Percentiles rank a stretch among this genome's conserved stretches.
Evolutionary conservation across 2,797 vertebrate species (phyloP).

Genomic region (Epinephelus awoara): DNA sequence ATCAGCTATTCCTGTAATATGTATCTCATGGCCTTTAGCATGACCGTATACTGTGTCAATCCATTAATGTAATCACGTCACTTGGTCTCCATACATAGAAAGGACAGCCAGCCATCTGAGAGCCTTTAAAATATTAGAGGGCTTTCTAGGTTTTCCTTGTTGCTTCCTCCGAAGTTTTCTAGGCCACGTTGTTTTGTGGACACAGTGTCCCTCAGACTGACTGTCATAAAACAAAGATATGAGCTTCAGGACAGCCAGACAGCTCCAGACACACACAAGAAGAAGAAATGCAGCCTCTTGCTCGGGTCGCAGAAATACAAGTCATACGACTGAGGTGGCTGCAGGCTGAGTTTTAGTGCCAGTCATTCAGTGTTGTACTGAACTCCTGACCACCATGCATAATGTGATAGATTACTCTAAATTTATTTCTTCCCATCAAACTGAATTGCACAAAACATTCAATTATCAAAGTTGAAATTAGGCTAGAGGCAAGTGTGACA

Average conservation of each 20-base stretch:
- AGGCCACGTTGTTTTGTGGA: slow-evolving; percentile 38
- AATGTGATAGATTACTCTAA: slow-evolving; percentile 19
- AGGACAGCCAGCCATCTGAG: background rate
- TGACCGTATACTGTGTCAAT: background rate
- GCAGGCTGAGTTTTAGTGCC: slow-evolving; percentile 37
- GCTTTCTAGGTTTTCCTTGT: slow-evolving; percentile 10
- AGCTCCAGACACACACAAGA: slow-evolving; percentile 28
- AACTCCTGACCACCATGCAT: slow-evolving; percentile 49
- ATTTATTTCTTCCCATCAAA: slow-evolving; percentile 10
- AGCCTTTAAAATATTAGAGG: slow-evolving; percentile 13
- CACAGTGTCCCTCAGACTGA: slow-evolving; percentile 25
- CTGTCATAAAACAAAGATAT: slow-evolving; percentile 60
- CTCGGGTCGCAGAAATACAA: slow-evolving; percentile 36
- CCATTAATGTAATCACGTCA: slow-evolving; percentile 18
- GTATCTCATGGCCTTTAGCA: slow-evolving; percentile 4
- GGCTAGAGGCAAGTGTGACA: slow-evolving; percentile 18
- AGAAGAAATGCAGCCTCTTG: slow-evolving; percentile 9
- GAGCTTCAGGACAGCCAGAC: slow-evolving; percentile 2
- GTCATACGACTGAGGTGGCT: slow-evolving; percentile 59
- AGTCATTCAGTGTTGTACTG: slow-evolving; percentile 18
- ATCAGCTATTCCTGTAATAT: slow-evolving; percentile 16
- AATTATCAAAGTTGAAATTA: slow-evolving; percentile 16
- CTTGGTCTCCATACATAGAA: slow-evolving; percentile 10
- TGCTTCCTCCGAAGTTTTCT: slow-evolving; percentile 34
- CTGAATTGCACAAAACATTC: slow-evolving; percentile 11